A percentile compares a stretch with the other conserved stretches of the same genome.
phyloP scores from a whole-genome alignment of 2,797 vertebrate genomes.

The Ceryle rudis region DNA sequence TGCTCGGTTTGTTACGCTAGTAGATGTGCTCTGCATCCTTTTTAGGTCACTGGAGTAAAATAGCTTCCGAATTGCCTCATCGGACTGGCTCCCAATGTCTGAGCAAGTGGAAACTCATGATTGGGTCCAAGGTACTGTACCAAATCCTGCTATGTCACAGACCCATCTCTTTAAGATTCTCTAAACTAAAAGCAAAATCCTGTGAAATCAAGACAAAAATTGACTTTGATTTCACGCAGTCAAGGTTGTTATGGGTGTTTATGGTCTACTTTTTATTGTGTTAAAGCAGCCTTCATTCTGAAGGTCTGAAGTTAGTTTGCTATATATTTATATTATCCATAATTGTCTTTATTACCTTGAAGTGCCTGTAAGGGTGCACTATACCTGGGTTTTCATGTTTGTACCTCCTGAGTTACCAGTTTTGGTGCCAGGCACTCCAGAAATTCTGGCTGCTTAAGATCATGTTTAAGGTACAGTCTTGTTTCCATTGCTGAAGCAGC shows the following conservation, averaged over 20 bases:
- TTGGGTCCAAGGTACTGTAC: slow-evolving; percentile 60
- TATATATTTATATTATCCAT: background rate
- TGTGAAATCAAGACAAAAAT: background rate
- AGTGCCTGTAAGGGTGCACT: background rate
- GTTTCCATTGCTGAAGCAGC: background rate
- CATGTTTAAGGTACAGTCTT: background rate
- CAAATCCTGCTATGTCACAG: background rate
- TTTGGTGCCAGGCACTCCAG: background rate
- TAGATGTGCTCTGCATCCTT: background rate
- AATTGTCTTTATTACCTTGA: background rate
- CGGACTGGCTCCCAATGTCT: slow-evolving; percentile 86
- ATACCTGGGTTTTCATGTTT: background rate
- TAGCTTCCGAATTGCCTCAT: slow-evolving; percentile 88
- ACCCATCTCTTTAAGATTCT: background rate
- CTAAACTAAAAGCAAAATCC: background rate
- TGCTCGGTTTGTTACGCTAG: background rate
- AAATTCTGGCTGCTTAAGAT: background rate
- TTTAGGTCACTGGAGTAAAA: slow-evolving; percentile 90
- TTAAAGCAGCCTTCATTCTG: background rate
- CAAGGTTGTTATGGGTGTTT: background rate
- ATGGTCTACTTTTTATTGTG: background rate
- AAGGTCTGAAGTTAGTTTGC: background rate
- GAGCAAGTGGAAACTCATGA: slow-evolving; percentile 85
- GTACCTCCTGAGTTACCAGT: background rate
- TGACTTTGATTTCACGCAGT: background rate